Evolutionary conservation across 2,888 invertebrate species (phyloP).

Genomic region (Dascillus cervinus): DNA sequence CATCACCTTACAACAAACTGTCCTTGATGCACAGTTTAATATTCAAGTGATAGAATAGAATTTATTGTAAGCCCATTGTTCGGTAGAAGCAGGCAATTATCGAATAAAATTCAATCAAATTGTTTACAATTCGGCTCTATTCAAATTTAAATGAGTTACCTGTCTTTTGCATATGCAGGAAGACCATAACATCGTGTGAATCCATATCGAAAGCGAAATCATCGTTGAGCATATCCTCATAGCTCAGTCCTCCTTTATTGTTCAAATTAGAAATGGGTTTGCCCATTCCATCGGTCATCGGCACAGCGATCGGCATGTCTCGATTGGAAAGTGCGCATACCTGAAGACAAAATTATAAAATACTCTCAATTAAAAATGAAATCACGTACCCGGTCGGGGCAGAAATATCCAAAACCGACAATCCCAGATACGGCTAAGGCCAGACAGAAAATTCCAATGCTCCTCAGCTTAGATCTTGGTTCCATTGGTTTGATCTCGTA

Average conservation of each 20-base stretch:
- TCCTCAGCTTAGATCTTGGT: conserved; percentile 68
- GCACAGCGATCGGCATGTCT: conserved; percentile 35
- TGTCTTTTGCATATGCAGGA: conserved; percentile 98
- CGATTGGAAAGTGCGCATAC: conserved; percentile 67
- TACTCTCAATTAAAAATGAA: conserved; percentile 1
- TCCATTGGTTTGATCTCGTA: conserved; percentile 83
- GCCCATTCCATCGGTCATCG: conserved; percentile 47
- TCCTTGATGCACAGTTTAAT: too few relatives aligned
- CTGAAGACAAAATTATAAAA: conserved; percentile 34
- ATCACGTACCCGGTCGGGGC: conserved; percentile 70
- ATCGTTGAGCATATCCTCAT: conserved; percentile 80
- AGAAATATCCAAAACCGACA: conserved; percentile 84
- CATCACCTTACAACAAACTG: too few relatives aligned
- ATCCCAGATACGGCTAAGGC: conserved; percentile 77
- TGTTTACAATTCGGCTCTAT: neutral
- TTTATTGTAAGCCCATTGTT: too few relatives aligned
- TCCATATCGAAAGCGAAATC: conserved; percentile 85
- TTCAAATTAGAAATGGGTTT: conserved; percentile 34
- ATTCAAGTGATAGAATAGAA: too few relatives aligned
- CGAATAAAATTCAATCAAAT: too few relatives aligned
- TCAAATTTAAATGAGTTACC: conserved; percentile 41
- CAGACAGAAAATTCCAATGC: conserved; percentile 74
- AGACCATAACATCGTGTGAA: conserved; percentile 93
- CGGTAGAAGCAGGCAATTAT: too few relatives aligned
- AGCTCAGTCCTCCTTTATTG: conserved; percentile 65